A percentile compares a stretch with the other conserved stretches of the same genome.
These are phyloP conservation scores for Cyphomyrus discorhynchus DNA, from an alignment of 2,113 vertebrate genomes.

Conservation along the genomic window DNA sequence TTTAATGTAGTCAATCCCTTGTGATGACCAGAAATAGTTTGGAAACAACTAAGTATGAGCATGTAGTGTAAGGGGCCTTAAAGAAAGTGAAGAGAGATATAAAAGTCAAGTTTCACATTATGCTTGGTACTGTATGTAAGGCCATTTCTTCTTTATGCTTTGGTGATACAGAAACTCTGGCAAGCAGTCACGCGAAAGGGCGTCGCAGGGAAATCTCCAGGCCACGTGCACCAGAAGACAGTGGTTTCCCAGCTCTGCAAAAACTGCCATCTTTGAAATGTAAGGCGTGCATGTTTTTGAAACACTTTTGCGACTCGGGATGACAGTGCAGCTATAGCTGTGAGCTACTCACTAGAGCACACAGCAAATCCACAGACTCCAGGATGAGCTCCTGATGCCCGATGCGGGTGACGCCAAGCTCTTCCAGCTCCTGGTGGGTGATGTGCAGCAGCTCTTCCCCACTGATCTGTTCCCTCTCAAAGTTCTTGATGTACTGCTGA, in stretches of 20 bases:
- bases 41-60: neutral
- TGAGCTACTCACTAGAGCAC: neutral
- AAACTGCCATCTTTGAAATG: neutral
- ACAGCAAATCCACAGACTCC: slow-evolving; percentile 14
- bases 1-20: neutral
- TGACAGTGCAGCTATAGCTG: neutral
- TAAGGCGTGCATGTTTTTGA: neutral
- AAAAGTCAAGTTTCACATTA: neutral
- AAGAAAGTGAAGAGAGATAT: neutral
- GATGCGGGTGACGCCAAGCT: slow-evolving; percentile 70
- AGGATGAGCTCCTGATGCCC: slow-evolving; percentile 18
- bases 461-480: slow-evolving; percentile 80
- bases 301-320: neutral
- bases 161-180: neutral
- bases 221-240: neutral
- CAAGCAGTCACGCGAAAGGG: neutral
- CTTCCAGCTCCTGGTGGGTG: slow-evolving; percentile 80
- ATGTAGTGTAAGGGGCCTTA: neutral
- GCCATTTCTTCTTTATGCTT: neutral
- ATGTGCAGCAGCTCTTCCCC: slow-evolving; percentile 82
- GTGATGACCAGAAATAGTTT: neutral
- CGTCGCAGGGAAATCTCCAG: neutral
- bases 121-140: neutral
- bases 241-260: neutral
- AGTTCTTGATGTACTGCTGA: slow-evolving; percentile 41